Percentiles rank a stretch among this genome's conserved stretches.
These are phyloP conservation scores for Bhutanitis thaidina DNA, from an alignment of 2,888 invertebrate species.

Conservation along the genomic window DNA sequence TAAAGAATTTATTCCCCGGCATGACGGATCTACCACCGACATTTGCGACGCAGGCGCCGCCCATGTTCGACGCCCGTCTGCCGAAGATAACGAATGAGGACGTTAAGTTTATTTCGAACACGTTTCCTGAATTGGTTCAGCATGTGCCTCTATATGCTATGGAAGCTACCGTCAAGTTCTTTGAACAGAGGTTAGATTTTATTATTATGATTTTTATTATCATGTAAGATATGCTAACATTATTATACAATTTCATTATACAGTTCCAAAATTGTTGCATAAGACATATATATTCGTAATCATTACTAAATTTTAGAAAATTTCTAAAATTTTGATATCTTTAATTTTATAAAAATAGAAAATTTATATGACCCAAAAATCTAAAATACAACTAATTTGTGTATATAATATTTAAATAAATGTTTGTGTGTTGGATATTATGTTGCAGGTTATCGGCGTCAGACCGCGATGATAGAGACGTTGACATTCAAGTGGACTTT, in stretches of 20 bases:
- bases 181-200: constrained; percentile 77
- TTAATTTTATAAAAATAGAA: too few species aligned
- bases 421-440: neutral
- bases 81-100: constrained; percentile 82
- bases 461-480: constrained; percentile 53
- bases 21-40: constrained; percentile 91
- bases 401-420: too few species aligned
- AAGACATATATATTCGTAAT: too few species aligned
- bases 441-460: constrained; percentile 51
- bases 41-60: constrained; percentile 90
- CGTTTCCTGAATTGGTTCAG: constrained; percentile 84
- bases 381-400: too few species aligned
- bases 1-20: constrained; percentile 93
- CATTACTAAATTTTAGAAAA: too few species aligned
- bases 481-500: constrained; percentile 63
- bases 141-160: constrained; percentile 85
- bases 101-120: constrained; percentile 81
- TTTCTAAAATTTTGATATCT: too few species aligned
- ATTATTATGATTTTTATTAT: too few species aligned
- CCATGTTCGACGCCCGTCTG: constrained; percentile 85
- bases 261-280: too few species aligned
- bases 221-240: too few species aligned
- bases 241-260: too few species aligned
- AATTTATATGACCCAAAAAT: too few species aligned
- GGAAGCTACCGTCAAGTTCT: constrained; percentile 85